Percentiles rank a stretch among this genome's conserved stretches.
These are phyloP conservation scores for Tenthredo distinguenda DNA, from an alignment of 2,888 invertebrate genomes.

Conservation along the genomic window DNA sequence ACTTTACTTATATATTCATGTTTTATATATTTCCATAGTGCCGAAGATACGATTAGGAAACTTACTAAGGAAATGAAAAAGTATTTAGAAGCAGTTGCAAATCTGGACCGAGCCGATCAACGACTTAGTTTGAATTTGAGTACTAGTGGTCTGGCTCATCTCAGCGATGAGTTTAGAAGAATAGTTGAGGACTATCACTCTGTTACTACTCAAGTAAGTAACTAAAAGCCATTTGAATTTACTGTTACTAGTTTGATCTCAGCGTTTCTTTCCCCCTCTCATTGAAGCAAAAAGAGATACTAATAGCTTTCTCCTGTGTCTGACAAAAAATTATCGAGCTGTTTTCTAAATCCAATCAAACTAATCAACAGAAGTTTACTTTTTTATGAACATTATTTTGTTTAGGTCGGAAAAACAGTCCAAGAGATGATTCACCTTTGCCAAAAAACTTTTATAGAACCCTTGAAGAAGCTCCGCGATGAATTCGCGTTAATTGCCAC, in stretches of 20 bases:
- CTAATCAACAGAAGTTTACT: neutral
- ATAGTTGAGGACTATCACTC: slow-evolving; percentile 78
- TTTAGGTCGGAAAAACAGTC: slow-evolving; percentile 72
- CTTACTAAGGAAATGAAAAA: slow-evolving; percentile 77
- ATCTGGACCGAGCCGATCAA: slow-evolving; percentile 74
- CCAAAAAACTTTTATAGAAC: slow-evolving; percentile 76
- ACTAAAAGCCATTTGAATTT: neutral
- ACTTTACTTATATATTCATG: slow-evolving; percentile 47
- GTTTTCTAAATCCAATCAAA: neutral
- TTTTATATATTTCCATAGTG: slow-evolving; percentile 62
- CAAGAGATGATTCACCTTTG: slow-evolving; percentile 70
- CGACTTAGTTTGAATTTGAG: slow-evolving; percentile 76
- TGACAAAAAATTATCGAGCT: neutral
- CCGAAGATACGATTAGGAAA: slow-evolving; percentile 73
- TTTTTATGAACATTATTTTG: slow-evolving; percentile 8
- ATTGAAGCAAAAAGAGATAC: neutral
- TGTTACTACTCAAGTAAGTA: slow-evolving; percentile 74
- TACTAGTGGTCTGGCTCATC: slow-evolving; percentile 75
- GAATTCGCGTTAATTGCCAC: slow-evolving; percentile 72
- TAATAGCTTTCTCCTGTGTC: neutral
- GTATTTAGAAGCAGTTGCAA: slow-evolving; percentile 71
- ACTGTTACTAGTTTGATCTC: neutral
- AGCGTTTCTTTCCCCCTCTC: neutral
- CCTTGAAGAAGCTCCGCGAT: slow-evolving; percentile 75
- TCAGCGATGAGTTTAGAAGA: slow-evolving; percentile 74